phyloP scores from a whole-genome alignment of 2,797 vertebrate genomes.

The Tokudaia muenninki region DNA sequence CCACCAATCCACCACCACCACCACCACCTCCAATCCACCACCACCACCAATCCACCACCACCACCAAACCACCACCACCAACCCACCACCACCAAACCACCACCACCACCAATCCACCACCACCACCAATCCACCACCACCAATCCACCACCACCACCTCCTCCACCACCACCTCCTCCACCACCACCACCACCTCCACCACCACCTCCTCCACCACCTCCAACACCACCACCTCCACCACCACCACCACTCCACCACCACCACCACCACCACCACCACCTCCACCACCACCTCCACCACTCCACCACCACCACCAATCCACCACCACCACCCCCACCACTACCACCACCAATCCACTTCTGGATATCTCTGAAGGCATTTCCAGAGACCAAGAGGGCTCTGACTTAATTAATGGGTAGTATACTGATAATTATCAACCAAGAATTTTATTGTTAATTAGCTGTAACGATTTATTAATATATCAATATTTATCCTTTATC shows the following conservation, averaged over 20 bases:
- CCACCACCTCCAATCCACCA: too few relatives aligned
- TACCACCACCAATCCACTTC: neutral
- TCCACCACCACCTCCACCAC: too few relatives aligned
- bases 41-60: too few relatives aligned
- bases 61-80: neutral
- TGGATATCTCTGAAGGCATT: neutral
- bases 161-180: too few relatives aligned
- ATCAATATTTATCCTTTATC: neutral
- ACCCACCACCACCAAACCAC: too few relatives aligned
- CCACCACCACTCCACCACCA: too few relatives aligned
- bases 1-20: too few relatives aligned
- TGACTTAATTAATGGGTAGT: neutral
- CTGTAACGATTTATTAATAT: neutral
- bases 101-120: too few relatives aligned
- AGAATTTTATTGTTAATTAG: neutral
- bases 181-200: too few relatives aligned
- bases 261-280: too few relatives aligned
- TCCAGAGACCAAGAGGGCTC: neutral
- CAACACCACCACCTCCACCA: neutral
- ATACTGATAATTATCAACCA: neutral
- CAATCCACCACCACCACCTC: too few relatives aligned
- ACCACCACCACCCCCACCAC: neutral
- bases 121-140: neutral
- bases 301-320: neutral
- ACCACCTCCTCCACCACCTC: too few relatives aligned